These are phyloP conservation scores for Cotesia congregata DNA, from an alignment of 2,888 invertebrate species.

Conservation along the genomic window DNA sequence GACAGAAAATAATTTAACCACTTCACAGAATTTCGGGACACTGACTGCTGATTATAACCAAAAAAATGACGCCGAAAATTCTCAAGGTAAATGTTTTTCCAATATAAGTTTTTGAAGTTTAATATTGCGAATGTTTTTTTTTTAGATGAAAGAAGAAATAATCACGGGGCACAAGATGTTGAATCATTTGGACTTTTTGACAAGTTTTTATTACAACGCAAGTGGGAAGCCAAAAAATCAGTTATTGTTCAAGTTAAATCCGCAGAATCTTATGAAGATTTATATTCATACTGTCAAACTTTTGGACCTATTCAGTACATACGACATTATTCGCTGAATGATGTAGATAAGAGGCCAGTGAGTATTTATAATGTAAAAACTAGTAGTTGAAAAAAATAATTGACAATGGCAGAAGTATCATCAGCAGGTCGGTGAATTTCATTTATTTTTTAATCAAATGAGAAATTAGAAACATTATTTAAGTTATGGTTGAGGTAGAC, in stretches of 20 bases:
- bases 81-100: background rate
- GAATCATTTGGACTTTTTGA: slow-evolving; percentile 70
- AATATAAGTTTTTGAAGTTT: background rate
- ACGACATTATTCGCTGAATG: slow-evolving; percentile 75
- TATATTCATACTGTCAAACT: slow-evolving; percentile 79
- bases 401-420: too few relatives aligned
- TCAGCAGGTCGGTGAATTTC: too few relatives aligned
- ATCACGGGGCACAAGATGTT: background rate
- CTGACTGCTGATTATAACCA: background rate
- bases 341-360: slow-evolving; percentile 63
- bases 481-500: too few relatives aligned
- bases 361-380: background rate
- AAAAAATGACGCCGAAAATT: background rate
- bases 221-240: slow-evolving; percentile 78
- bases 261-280: slow-evolving; percentile 77
- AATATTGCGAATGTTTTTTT: background rate
- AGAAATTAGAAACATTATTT: too few relatives aligned
- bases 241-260: slow-evolving; percentile 84
- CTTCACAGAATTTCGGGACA: background rate
- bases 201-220: slow-evolving; percentile 74
- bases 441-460: too few relatives aligned
- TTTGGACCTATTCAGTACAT: slow-evolving; percentile 77
- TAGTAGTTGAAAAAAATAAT: too few relatives aligned
- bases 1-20: background rate
- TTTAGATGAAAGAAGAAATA: background rate